Evolutionary conservation across 2,797 vertebrate species (phyloP).

Genomic region (Takifugu rubripes): DNA sequence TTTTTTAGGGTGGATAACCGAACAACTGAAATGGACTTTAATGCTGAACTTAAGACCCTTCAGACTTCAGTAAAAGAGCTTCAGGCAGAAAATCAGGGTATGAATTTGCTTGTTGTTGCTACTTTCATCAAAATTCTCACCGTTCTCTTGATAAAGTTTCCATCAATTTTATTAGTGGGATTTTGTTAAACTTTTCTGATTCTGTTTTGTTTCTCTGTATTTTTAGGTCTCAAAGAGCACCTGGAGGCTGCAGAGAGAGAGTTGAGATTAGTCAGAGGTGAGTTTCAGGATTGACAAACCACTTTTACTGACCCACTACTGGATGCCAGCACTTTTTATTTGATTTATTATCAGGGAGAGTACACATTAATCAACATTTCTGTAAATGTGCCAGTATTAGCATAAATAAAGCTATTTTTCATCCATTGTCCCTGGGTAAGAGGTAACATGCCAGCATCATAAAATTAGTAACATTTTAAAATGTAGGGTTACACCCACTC

Average conservation of each 20-base stretch:
- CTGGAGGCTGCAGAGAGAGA: slow-evolving; percentile 34
- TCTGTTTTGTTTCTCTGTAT: neutral
- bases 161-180: neutral
- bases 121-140: neutral
- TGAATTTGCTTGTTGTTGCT: neutral
- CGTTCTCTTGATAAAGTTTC: neutral
- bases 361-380: too few relatives aligned
- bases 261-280: too few relatives aligned
- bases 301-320: too few relatives aligned
- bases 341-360: too few relatives aligned
- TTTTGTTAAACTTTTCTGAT: neutral
- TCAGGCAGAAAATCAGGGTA: slow-evolving; percentile 32
- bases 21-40: neutral
- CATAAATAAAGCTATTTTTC: too few relatives aligned
- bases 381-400: too few relatives aligned
- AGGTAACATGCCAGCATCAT: too few relatives aligned
- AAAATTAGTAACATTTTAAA: slow-evolving; percentile 4
- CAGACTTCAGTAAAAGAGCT: slow-evolving; percentile 21
- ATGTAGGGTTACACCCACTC: slow-evolving; percentile 20
- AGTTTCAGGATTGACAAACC: too few relatives aligned
- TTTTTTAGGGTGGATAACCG: slow-evolving; percentile 20
- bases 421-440: too few relatives aligned
- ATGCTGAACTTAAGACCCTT: slow-evolving; percentile 20
- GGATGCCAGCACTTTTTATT: too few relatives aligned
- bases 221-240: slow-evolving; percentile 18